A percentile compares a stretch with the other conserved stretches of the same genome.
Conservation (phyloP, 2,113 vertebrate genomes). For the Chrysemys picta region DNA sequence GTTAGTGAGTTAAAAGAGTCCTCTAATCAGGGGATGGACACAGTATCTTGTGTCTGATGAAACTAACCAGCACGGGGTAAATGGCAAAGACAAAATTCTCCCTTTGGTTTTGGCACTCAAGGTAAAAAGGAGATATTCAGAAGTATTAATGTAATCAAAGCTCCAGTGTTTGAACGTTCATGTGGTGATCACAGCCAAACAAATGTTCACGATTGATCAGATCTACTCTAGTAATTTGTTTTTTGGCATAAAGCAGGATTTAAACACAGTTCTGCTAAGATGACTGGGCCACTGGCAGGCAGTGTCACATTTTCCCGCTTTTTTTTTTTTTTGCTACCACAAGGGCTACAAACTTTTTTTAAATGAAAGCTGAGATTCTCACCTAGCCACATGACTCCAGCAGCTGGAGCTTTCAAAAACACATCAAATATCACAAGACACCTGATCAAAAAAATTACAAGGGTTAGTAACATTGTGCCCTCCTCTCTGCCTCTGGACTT, state of each 20-base stretch:
- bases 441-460: neutral
- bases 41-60: neutral
- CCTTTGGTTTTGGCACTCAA: neutral
- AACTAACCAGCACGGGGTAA: neutral
- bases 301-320: neutral
- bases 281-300: neutral
- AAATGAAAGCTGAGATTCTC: neutral
- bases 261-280: neutral
- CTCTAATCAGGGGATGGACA: neutral
- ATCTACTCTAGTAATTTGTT: neutral
- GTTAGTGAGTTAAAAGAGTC: neutral
- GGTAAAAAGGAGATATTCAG: neutral
- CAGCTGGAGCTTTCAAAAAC: neutral
- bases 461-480: slow-evolving; percentile 42
- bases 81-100: neutral
- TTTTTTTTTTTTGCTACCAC: neutral
- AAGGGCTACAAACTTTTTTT: neutral
- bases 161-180: neutral
- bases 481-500: neutral
- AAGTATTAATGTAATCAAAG: rapidly evolving
- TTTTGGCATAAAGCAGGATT: neutral
- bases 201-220: neutral
- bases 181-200: rapidly evolving
- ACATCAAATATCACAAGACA: rapidly evolving
- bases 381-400: neutral